Base-by-base conservation (phyloP, 2,888 invertebrate genomes). In the Aphodius sticticus region DNA sequence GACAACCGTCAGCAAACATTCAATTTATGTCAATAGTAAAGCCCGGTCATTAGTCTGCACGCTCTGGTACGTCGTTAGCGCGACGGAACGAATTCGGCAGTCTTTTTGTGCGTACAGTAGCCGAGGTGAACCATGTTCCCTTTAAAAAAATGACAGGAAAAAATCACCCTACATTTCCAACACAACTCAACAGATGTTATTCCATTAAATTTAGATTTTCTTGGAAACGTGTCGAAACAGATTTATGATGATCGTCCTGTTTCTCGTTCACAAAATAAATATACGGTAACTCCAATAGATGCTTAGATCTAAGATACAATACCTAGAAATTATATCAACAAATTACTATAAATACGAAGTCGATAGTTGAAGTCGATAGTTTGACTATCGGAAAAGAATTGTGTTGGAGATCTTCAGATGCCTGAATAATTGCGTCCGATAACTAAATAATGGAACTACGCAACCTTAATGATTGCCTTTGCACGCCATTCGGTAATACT, bases 21-120 rank as follows among this genome's bases (percentile, higher is more conserved):
- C 53, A 53, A 53, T 53, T 53, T 53, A 53, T 53, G 53, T 53
- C 53, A 53, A 53, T 53, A 53, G 53, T 53, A 53, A 53, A 53
- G 53, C 53, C 53, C 53, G 53, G 53, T 53, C 53, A 53, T 53
- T 53, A 53, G 53, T 53, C 53, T 53, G 12, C 53, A 53, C 53
- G 53, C 53, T 53, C 53, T 53, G 3, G 53, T 53, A 12, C 9
- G 53, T 53, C 53, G 53, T 53, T 53, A 53, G 53, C 53, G 53
- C 53, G 53, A 26, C 53, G 53, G 4, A 12, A 53, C 53, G 53
- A 53, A 53, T 53, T 53, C 53, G 53, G 2, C 53, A 5, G 53
- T 1, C 12, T 53, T 53, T 53, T 53, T 53, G 53, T 53, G 12
- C 53, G 53, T 53, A 53, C 53, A 53, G 53, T 7, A 53, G 26